Base-by-base conservation (phyloP, 2,888 invertebrate genomes). In the Agrotis ipsilon region DNA sequence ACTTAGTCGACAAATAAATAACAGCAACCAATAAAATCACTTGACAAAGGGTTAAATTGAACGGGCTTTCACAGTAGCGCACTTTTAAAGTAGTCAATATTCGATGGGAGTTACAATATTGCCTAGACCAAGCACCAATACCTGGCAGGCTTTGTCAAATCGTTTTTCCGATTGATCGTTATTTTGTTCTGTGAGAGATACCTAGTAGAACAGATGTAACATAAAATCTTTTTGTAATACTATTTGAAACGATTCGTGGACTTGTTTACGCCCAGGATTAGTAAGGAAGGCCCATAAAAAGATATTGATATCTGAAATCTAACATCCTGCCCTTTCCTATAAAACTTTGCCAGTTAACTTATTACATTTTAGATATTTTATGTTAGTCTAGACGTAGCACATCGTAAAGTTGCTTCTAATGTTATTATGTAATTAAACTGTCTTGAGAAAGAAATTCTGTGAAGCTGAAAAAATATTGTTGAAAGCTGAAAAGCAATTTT, bases 251-350 rank as follows among this genome's bases (percentile, higher is more conserved):
- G 52, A 65, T 68, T 58, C 46, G 39, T 19, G 32, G 60, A 57
- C 52, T 75, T 85, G 86, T 83, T 85, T 81, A 81, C 77, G 59
- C 55, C 48, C 52, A 68, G 61, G 46, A 70, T 69, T 63, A 70
- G 62, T 71, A 77, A 75, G 59, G 70, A 74, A 68, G 61, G 55
- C 59, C 51, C 61, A 76, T 84, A 84, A 83, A 83, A 85, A 81
- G 65, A 74, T 83, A 84, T 85, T 79, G 81, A 73, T 81, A 83
- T 76, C 76, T 68, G 67, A 75, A 83, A 75, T 83, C 72, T 85
- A 73, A 66, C 71, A 81, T 77, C 64, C 62, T 73, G 54, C 52
- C 62, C 59, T 66, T 72, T 68, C 63, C 71, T 75, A 81, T 81
- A 74, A 77, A 84, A 83, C 66, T 83, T 74, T 58, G 55, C 68